Evolutionary conservation across 2,888 invertebrate species (phyloP), one percentile per base, ranked within the genome.

Genomic region (Lordiphosa fenestrarum): DNA sequence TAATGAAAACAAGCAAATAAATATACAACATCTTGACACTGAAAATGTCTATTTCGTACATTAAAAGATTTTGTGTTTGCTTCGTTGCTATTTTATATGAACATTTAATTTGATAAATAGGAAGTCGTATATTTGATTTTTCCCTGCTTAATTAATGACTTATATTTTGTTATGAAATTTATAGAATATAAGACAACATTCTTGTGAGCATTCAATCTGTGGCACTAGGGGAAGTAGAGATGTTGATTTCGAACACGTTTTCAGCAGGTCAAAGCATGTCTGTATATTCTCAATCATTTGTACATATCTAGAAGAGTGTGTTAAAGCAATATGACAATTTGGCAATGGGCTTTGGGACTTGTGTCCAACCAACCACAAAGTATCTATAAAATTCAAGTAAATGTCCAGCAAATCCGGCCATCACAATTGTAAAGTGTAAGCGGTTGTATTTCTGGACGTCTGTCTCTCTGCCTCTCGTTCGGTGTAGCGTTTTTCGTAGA

Each of bases 1-100:
- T 53, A 51, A 48, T 39, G 36, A 65, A 66, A 64, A 59, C 60
- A 73, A 54, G 53, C 66, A 78, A 69, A 77, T 60, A 77, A 75
- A 56, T 69, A 72, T 48, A 46, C 64, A 75, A 66, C 60, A n/a
- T 15, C 15, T 66, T 77, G 77, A 77, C 77, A 77, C 57, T 78
- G 80, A 77, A 76, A 82, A 44, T 44, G 33, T 73, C 54, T 66
- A 64, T 56, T 55, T 66, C 55, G 66, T 53, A 60, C 72, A 78
- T 76, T 73, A 73, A 77, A 49, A 74, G 60, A 78, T 74, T 78
- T 78, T 47, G 46, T 35, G 60, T 35, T 50, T 19, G 46, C 55
- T 50, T 60, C 54, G 53, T 56, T 53, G 53, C 41, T 48, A 56
- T 58, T 50, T 51, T 51, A 12, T 41, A 36, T 44, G 50, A 19